phyloP scores from a whole-genome alignment of 2,888 invertebrate genomes.

The Sthenelais limicola region DNA sequence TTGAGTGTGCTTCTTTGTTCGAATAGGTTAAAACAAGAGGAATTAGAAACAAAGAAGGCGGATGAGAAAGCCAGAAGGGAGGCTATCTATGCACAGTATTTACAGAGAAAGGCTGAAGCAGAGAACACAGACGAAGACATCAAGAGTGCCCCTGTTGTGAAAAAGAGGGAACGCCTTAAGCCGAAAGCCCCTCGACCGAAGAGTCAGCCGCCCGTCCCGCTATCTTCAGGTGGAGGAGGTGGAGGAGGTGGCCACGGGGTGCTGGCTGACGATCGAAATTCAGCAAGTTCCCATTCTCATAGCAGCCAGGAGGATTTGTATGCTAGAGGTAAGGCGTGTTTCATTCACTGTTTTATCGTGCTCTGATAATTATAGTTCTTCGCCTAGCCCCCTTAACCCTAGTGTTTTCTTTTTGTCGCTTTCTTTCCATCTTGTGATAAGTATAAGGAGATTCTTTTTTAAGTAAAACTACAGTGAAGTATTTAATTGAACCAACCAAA shows the following conservation, averaged over 20 bases:
- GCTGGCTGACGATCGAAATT: conserved; percentile 37
- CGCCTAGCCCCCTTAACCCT: too few species aligned
- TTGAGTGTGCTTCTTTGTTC: too few species aligned
- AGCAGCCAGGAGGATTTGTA: conserved; percentile 60
- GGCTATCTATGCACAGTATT: conserved; percentile 91
- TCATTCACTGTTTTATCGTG: too few species aligned
- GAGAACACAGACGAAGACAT: conserved; percentile 82
- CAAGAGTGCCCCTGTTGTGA: conserved; percentile 18
- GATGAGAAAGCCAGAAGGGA: conserved; percentile 91
- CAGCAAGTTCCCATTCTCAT: conserved; percentile 46
- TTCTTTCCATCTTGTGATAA: too few species aligned
- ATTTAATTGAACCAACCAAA: too few species aligned
- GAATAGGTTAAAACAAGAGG: conserved; percentile 79
- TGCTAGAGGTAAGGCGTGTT: conserved; percentile 21
- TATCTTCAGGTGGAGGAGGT: background rate
- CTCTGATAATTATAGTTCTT: too few species aligned
- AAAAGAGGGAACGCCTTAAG: background rate
- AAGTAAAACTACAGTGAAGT: too few species aligned
- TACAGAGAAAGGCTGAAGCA: conserved; percentile 88
- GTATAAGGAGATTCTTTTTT: too few species aligned
- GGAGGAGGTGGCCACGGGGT: background rate
- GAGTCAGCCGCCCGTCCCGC: conserved; percentile 42
- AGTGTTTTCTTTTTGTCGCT: too few species aligned
- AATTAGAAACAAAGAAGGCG: conserved; percentile 79
- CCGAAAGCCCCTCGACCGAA: conserved; percentile 42